Evolutionary conservation across 2,888 invertebrate genomes (phyloP), one percentile per base, ranked within the genome.

Genomic region (Auanema freiburgensis): DNA sequence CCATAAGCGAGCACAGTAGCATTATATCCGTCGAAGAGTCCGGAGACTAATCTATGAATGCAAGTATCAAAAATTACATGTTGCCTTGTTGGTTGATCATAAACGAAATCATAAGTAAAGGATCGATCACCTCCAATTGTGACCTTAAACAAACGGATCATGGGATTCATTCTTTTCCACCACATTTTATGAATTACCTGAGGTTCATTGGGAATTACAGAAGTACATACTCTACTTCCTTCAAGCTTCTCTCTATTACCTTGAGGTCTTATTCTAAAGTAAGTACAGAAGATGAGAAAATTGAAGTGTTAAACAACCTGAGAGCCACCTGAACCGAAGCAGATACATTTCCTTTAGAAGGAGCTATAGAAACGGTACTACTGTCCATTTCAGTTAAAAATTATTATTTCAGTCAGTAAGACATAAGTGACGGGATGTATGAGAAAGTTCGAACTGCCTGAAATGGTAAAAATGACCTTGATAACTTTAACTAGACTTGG

Each of bases 1-100:
- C 94, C 94, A 86, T 95, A 95, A 0, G 97, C 97, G 79, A 98
- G 88, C 49, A 97, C 92, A 12, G 97, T 97, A 16, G 96, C 97
- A 87, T 98, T 97, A 87, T 93, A 96, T 63, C 97, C 97, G 81
- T 93, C 91, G 64, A 97, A 88, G 10, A 94, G 91, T 83, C 94
- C 92, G 75, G 93, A 92, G 74, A 98, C 91, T 63, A 98, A 89
- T 59, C 89, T 88, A 62, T 90, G 88, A 57, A 94, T 93, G 83
- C 92, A 92, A 12, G 88, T 88, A 52, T 90, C 89, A 85, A 95
- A 98, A 25, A 98, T 89, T 12, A 85, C 83, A 63, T 88, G 88
- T 55, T 80, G 97, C 58, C 86, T 85, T 50, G 90, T 88, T 61
- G 87, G 87, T 59, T 90, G 90, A 85, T 95, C 93, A 86, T 92